Percentiles rank a stretch among this genome's conserved stretches.
Evolutionary conservation across 2,888 invertebrate species (phyloP).

Genomic region (Eristalis arbustorum): DNA sequence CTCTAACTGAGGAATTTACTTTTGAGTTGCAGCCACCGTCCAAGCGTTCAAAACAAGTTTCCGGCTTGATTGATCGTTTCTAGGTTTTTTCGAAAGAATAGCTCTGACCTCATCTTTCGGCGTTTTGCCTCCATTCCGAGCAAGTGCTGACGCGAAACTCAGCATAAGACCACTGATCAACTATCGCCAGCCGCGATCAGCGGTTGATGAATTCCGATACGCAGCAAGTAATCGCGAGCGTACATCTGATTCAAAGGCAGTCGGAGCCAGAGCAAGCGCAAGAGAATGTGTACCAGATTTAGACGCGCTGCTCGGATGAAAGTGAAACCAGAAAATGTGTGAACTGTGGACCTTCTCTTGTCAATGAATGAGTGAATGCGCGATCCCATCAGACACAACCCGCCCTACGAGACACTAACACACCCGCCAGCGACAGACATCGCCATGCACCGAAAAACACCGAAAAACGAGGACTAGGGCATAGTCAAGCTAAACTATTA

Average conservation of each 20-base stretch:
- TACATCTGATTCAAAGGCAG: neutral
- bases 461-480: neutral
- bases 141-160: neutral
- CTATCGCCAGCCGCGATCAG: neutral
- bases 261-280: neutral
- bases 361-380: neutral
- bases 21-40: neutral
- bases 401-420: neutral
- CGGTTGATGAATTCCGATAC: too few relatives aligned
- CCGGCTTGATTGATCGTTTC: neutral
- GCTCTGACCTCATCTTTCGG: neutral
- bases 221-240: neutral
- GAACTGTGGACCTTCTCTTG: neutral
- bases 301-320: neutral
- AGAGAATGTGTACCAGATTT: neutral
- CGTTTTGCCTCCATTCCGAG: neutral
- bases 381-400: neutral
- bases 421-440: neutral
- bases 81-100: neutral
- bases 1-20: neutral
- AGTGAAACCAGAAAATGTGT: neutral
- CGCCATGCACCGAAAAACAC: neutral
- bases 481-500: slow-evolving; percentile 19
- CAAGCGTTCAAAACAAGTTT: neutral
- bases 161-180: neutral